Evolutionary conservation across 2,888 invertebrate species (phyloP).

Genomic region (Candidula unifasciata): DNA sequence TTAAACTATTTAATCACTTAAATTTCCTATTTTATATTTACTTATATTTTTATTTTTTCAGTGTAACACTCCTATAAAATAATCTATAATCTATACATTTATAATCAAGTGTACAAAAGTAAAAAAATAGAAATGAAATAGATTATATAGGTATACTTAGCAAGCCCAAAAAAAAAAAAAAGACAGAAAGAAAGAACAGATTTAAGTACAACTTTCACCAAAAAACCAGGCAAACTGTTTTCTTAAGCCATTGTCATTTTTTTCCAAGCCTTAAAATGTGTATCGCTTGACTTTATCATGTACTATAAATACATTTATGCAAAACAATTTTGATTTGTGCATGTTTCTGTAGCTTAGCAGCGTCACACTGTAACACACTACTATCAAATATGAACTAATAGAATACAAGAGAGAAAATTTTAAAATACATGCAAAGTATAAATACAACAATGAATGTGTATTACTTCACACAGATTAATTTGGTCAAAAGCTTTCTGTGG

Average conservation of each 20-base stretch:
- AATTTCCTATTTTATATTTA: background rate
- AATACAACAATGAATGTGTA: background rate
- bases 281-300: background rate
- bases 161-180: background rate
- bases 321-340: background rate
- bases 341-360: background rate
- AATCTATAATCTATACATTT: too few species aligned
- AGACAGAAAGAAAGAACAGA: constrained; percentile 19
- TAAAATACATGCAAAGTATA: constrained; percentile 10
- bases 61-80: too few species aligned
- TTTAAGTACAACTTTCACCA: constrained; percentile 27
- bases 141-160: background rate
- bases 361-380: background rate
- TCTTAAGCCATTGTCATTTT: constrained; percentile 31
- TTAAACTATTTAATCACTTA: background rate
- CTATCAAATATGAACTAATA: background rate
- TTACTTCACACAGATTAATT: background rate
- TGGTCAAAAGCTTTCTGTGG: background rate
- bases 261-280: background rate
- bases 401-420: background rate
- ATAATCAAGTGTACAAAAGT: too few species aligned
- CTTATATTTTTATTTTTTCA: too few species aligned
- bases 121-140: background rate
- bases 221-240: background rate
- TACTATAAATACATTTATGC: background rate